Conservation (phyloP, 1,140 invertebrate species). For the Temnothorax longispinosus region DNA sequence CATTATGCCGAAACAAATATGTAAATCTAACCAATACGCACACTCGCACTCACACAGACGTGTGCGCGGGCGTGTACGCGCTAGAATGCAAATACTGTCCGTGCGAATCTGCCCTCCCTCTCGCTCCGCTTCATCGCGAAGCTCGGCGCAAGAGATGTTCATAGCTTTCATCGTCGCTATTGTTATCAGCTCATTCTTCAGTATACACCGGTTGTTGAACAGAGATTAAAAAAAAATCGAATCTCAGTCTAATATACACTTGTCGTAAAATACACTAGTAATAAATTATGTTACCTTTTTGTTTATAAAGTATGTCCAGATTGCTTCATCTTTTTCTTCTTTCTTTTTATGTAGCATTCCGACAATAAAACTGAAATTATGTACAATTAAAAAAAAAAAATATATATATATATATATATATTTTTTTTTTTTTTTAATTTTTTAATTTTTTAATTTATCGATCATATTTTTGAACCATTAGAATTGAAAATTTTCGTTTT, state of each 20-base stretch:
- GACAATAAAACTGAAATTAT: not conserved
- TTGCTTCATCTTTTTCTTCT: not conserved
- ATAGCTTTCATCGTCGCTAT: conserved; percentile 56
- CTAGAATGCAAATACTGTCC: conserved; percentile 56
- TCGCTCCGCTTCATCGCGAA: conserved; percentile 3
- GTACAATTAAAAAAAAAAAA: not conserved
- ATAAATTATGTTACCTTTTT: not conserved
- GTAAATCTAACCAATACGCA: conserved; percentile 67
- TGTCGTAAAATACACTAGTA: not conserved
- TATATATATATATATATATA: not conserved
- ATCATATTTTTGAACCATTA: not conserved
- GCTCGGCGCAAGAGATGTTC: conserved; percentile 37
- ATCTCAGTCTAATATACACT: not conserved
- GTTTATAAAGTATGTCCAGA: not conserved
- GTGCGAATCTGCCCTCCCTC: conserved; percentile 11
- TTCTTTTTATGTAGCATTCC: not conserved
- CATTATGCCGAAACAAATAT: conserved; percentile 76
- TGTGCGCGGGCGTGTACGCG: not conserved
- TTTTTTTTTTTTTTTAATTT: not conserved
- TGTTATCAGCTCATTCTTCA: conserved; percentile 49
- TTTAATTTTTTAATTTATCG: not conserved
- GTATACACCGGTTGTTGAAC: conserved; percentile 12
- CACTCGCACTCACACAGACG: conserved; percentile 20
- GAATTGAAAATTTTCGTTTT: not conserved
- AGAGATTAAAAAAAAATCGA: conserved; percentile 19